These are phyloP conservation scores for Phalera bucephala DNA, from an alignment of 2,888 invertebrate species.

Conservation along the genomic window DNA sequence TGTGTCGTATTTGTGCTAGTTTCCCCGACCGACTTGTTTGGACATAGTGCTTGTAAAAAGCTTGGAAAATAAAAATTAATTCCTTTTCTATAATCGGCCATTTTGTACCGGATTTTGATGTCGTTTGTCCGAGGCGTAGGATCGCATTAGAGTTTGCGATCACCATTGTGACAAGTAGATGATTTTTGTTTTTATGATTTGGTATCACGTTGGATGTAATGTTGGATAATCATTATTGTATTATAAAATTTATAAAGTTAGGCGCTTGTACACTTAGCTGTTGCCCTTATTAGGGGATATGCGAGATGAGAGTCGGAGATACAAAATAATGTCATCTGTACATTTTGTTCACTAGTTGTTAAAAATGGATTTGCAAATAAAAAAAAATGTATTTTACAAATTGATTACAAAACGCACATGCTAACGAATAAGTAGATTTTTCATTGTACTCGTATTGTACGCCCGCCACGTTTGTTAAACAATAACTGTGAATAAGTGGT, in stretches of 20 bases:
- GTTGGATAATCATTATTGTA: conserved; percentile 52
- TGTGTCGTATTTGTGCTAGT: conserved; percentile 82
- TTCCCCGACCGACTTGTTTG: conserved; percentile 70
- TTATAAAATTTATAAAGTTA: conserved; percentile 48
- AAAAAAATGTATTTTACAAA: conserved; percentile 65
- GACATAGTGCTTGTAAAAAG: conserved; percentile 70
- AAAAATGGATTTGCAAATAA: conserved; percentile 44
- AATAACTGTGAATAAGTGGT: conserved; percentile 8
- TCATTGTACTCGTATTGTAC: conserved; percentile 45
- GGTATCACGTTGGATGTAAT: conserved; percentile 63
- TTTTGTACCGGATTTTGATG: conserved; percentile 72
- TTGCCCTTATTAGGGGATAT: conserved; percentile 49
- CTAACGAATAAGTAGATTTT: conserved; percentile 56
- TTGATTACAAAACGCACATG: conserved; percentile 68
- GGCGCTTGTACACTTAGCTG: conserved; percentile 53
- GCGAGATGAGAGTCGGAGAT: conserved; percentile 32
- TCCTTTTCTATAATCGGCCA: conserved; percentile 63
- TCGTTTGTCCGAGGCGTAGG: conserved; percentile 59
- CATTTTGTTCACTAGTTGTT: conserved; percentile 55
- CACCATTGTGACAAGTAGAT: conserved; percentile 50
- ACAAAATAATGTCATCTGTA: conserved; percentile 15
- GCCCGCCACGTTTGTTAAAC: conserved; percentile 30
- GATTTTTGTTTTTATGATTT: conserved; percentile 56
- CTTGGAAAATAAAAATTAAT: conserved; percentile 59
- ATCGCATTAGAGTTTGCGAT: conserved; percentile 58